Evolutionary conservation across 1,140 invertebrate species (phyloP).

Genomic region (Trichonephila clavipes): DNA sequence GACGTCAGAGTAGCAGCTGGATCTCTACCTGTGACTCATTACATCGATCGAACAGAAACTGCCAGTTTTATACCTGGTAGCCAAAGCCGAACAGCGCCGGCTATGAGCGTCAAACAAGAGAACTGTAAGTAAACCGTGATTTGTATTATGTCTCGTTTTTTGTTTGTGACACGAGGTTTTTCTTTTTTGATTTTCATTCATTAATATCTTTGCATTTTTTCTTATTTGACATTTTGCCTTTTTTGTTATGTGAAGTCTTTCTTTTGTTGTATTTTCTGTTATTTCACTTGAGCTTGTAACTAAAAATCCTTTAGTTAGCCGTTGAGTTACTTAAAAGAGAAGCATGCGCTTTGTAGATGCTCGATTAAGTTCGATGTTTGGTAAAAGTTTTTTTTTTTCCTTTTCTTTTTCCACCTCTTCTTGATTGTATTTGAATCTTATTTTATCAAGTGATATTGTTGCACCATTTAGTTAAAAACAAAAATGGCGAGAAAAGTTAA

Average conservation of each 20-base stretch:
- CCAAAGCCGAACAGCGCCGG: constrained; percentile 17
- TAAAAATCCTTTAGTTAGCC: constrained; percentile 21
- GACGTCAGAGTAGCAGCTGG: constrained; percentile 73
- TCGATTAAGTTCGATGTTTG: constrained; percentile 33
- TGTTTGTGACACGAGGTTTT: not conserved
- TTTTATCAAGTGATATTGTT: not conserved
- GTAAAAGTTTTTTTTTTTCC: too few species aligned
- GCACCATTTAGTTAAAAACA: not conserved
- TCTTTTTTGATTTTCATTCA: not conserved
- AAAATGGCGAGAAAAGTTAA: too few species aligned
- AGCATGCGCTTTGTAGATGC: constrained; percentile 5
- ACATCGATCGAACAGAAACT: constrained; percentile 50
- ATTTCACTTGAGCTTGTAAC: not conserved
- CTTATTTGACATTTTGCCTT: not conserved
- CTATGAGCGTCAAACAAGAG: constrained; percentile 34
- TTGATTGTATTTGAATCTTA: too few species aligned
- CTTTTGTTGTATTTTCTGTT: not conserved
- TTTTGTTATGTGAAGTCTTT: too few species aligned
- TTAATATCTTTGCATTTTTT: not conserved
- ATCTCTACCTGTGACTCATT: constrained; percentile 71
- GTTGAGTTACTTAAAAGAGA: not conserved
- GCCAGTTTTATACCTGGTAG: constrained; percentile 61
- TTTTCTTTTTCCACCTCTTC: too few species aligned
- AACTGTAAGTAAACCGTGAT: constrained; percentile 50
- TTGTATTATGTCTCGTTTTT: constrained; percentile 6